Conservation (phyloP, 2,797 vertebrate genomes). For the Geotrypetes seraphini region DNA sequence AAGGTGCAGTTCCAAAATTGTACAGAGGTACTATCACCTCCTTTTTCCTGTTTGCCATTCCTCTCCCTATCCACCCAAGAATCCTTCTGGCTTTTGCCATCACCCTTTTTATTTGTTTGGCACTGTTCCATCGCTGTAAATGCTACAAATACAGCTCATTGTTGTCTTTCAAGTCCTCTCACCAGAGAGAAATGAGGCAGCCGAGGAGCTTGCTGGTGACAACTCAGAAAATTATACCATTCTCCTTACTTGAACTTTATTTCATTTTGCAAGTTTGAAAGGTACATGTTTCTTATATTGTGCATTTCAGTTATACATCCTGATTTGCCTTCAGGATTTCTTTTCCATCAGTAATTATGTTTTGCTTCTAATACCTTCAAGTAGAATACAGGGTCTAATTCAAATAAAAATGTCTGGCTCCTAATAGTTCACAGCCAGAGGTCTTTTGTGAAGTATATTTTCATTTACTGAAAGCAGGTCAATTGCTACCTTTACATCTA, state of each 20-base stretch:
- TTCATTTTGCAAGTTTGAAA: conserved; percentile 25
- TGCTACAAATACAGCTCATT: conserved; percentile 4
- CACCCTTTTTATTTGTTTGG: too few species aligned
- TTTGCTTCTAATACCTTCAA: neutral
- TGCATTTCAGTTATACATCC: conserved; percentile 5
- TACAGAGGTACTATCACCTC: too few species aligned
- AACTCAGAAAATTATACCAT: conserved; percentile 21
- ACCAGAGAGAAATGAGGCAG: neutral
- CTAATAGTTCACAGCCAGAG: conserved; percentile 15
- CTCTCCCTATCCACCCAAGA: too few species aligned
- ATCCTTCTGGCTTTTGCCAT: too few species aligned
- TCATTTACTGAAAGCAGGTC: too few species aligned
- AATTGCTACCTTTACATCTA: too few species aligned
- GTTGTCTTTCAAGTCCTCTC: neutral
- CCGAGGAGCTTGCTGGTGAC: conserved; percentile 17
- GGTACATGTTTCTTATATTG: too few species aligned
- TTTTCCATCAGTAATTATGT: conserved; percentile 10
- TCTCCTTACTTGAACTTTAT: conserved; percentile 17
- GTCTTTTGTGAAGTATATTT: too few species aligned
- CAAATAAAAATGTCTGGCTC: conserved; percentile 8
- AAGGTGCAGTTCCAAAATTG: too few species aligned
- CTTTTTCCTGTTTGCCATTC: too few species aligned
- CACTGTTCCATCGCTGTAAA: neutral
- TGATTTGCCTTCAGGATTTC: conserved; percentile 8
- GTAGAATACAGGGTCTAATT: neutral